Base-by-base conservation (phyloP, 2,113 vertebrate genomes). In the Seriola rivoliana region DNA sequence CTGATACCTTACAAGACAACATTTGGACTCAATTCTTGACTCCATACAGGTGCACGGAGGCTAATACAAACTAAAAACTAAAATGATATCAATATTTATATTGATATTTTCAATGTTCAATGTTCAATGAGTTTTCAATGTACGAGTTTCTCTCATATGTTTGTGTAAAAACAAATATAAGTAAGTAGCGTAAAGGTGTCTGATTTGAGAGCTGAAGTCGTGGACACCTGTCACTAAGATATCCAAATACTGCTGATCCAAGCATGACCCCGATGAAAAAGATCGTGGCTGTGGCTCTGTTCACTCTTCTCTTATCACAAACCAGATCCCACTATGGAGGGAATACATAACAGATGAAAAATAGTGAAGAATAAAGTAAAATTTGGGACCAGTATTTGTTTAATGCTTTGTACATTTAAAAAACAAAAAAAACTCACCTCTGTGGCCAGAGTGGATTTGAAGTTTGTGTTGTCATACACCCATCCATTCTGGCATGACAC, bases 231-330 rank as follows among this genome's bases (percentile, higher is more conserved):
- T 98, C 97, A 9, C 97, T 96, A 10, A 97, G 93, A 85, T 95
- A 94, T 66, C 97, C 97, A 0, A 96, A 96, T 8, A 93, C 36
- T 73, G 94, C 67, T 1, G 97, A 96, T 71, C 97, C 97, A 78
- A 90, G 4, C 4, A 96, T 97, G 55, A 97, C 96, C 0, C 97
- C 97, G 0, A 92, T 29, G 80, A 97, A 98, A 94, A 97, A 98
- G 90, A 96, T 96, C 36, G 96, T 97, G 32, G 95, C 94, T 0
- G 91, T 90, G 0, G 92, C 92, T 92, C 92, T 96, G 87, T 96
- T 97, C 13, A 83, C 3, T 71, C 70, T 85, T 73, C n/a, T 88
- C 9, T 66, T 55, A 14, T 90, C 88, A 85, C 91, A 93, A 54
- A 93, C 91, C 65, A 93, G 80, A 84, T 93, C 85, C 90, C 90